phyloP scores from a whole-genome alignment of 2,888 invertebrate species.

The Tubiluchus corallicola region DNA sequence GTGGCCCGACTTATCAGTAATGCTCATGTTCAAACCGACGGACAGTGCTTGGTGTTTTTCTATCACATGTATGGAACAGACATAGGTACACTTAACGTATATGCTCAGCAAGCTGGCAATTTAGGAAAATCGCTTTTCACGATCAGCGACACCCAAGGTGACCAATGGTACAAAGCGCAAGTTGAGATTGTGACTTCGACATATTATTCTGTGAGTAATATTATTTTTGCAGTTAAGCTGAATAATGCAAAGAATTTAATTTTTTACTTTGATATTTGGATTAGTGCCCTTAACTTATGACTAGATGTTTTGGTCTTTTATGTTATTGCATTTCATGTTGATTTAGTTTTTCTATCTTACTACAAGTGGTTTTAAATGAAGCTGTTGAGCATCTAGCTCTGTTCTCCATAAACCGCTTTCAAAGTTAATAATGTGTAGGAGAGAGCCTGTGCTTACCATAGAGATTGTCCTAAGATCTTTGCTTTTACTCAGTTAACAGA shows the following conservation, averaged over 20 bases:
- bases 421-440: no score
- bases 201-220: no score
- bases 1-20: constrained; percentile 1
- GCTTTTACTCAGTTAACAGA: no score
- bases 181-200: not conserved
- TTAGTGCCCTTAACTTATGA: no score
- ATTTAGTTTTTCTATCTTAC: not conserved
- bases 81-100: constrained; percentile 17
- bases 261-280: no score
- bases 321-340: not conserved
- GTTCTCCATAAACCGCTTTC: no score
- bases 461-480: no score
- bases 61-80: constrained; percentile 12
- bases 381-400: no score
- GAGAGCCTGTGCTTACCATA: no score
- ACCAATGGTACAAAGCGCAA: not conserved
- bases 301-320: not conserved
- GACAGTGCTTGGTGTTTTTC: constrained; percentile 11
- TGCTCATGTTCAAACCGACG: not conserved
- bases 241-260: no score
- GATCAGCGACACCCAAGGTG: not conserved
- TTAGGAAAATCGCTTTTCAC: not conserved
- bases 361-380: no score
- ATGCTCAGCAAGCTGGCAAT: not conserved
- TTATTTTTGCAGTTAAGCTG: no score